phyloP scores from a whole-genome alignment of 2,113 vertebrate genomes.

The Oryzias woworae region DNA sequence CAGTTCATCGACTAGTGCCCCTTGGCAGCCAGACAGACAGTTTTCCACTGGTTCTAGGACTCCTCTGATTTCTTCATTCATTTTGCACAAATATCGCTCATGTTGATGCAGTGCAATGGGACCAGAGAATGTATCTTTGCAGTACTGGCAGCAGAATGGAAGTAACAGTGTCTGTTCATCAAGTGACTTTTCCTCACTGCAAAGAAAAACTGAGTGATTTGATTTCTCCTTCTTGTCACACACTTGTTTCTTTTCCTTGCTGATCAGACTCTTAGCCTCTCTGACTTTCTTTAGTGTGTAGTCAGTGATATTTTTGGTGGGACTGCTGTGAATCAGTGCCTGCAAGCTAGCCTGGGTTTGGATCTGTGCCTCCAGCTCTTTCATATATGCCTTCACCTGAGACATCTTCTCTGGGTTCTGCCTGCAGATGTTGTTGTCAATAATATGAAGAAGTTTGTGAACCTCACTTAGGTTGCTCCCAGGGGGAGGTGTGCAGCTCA shows the following conservation, averaged over 20 bases:
- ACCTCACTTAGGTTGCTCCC: conserved; percentile 90
- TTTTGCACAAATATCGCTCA: conserved; percentile 96
- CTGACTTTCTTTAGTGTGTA: conserved; percentile 96
- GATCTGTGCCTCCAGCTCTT: conserved; percentile 88
- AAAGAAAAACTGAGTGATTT: conserved; percentile 83
- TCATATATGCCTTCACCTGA: conserved; percentile 93
- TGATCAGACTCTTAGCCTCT: conserved; percentile 92
- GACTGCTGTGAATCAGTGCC: conserved; percentile 87
- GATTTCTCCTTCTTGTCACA: conserved; percentile 90
- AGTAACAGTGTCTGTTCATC: conserved; percentile 85
- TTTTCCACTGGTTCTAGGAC: conserved; percentile 89
- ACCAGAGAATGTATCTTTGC: conserved; percentile 92
- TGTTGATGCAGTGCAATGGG: conserved; percentile 97
- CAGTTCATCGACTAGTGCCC: conserved; percentile 78
- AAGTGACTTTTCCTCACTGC: conserved; percentile 85
- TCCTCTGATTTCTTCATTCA: conserved; percentile 97
- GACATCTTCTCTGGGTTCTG: conserved; percentile 92
- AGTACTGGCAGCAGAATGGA: conserved; percentile 93
- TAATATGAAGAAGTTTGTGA: conserved; percentile 94
- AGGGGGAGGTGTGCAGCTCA: conserved; percentile 81
- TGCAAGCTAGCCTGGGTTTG: conserved; percentile 85
- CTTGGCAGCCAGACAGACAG: conserved; percentile 80
- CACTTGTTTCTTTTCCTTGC: conserved; percentile 87
- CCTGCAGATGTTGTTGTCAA: conserved; percentile 92
- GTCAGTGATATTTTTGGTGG: conserved; percentile 95